Percentiles rank a stretch among this genome's conserved stretches.
phyloP scores from a whole-genome alignment of 2,113 vertebrate genomes.

The Picathartes gymnocephalus region DNA sequence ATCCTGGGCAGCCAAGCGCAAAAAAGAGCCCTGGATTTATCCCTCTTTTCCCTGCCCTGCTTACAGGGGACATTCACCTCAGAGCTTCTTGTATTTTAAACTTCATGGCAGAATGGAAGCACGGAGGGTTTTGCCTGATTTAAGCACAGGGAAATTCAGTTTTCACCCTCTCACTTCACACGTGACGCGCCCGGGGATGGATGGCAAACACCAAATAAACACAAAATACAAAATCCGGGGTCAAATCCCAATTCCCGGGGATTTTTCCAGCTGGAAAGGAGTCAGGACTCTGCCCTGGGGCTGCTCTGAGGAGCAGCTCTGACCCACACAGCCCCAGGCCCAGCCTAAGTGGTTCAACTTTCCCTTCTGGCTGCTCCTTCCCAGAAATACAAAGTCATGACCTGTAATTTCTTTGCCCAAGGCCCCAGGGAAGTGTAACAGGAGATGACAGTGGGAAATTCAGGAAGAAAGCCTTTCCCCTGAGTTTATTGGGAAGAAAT shows the following conservation, averaged over 20 bases:
- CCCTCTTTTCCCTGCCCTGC: background rate
- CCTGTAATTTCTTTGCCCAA: background rate
- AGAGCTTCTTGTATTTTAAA: background rate
- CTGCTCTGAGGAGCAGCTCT: background rate
- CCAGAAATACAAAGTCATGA: background rate
- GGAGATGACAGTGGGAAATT: background rate
- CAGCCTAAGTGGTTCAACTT: background rate
- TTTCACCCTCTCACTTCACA: too few relatives aligned
- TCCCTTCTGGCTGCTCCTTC: background rate
- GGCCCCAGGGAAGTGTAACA: background rate
- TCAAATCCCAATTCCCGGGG: background rate
- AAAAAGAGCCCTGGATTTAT: background rate
- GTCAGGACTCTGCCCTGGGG: background rate
- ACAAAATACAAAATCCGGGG: fast-evolving
- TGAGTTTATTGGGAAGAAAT: background rate
- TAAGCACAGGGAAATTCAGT: background rate
- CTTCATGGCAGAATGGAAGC: fast-evolving
- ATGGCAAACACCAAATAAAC: background rate
- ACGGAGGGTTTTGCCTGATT: background rate
- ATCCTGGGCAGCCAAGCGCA: background rate
- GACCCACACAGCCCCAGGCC: background rate
- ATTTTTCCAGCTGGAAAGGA: fast-evolving
- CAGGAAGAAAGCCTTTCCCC: background rate
- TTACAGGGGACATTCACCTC: background rate
- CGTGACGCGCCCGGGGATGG: fast-evolving